Conservation (phyloP, 2,888 invertebrate genomes). For the Rhopalosiphum nymphaeae region DNA sequence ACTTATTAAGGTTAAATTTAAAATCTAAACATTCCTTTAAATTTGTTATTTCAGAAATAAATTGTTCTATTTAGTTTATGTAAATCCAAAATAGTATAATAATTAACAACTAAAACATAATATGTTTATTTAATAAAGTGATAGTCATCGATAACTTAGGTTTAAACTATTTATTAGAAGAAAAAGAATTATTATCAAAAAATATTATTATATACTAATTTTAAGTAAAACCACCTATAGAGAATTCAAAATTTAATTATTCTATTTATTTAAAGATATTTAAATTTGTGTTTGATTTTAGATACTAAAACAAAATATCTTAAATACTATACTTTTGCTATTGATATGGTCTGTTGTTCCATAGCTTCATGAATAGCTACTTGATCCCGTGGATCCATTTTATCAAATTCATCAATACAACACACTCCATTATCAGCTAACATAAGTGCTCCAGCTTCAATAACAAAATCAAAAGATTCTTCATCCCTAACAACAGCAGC, state of each 20-base stretch:
- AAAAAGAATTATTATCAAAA: not conserved
- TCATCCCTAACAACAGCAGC: slow-evolving; percentile 99
- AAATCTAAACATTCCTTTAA: not conserved
- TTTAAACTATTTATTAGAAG: not conserved
- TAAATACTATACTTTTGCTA: slow-evolving; percentile 82
- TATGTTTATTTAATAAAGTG: not conserved
- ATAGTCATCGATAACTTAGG: not conserved
- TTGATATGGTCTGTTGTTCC: slow-evolving; percentile 99
- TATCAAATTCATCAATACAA: slow-evolving; percentile 99
- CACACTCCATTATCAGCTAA: slow-evolving; percentile 98
- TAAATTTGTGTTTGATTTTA: not conserved
- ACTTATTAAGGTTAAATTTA: not conserved
- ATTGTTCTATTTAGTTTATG: not conserved
- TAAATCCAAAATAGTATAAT: not conserved
- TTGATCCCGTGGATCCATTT: slow-evolving; percentile 98
- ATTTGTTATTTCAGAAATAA: not conserved
- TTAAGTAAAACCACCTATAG: not conserved
- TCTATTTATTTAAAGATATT: not conserved
- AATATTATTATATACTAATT: not conserved
- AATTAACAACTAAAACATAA: not conserved
- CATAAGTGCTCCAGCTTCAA: slow-evolving; percentile 99
- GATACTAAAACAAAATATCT: not conserved
- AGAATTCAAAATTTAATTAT: not conserved
- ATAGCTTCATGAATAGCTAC: slow-evolving; percentile 99
- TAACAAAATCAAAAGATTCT: slow-evolving; percentile 98